Evolutionary conservation across 2,888 invertebrate genomes (phyloP).

Genomic region (Zygothrica quintamaculata): DNA sequence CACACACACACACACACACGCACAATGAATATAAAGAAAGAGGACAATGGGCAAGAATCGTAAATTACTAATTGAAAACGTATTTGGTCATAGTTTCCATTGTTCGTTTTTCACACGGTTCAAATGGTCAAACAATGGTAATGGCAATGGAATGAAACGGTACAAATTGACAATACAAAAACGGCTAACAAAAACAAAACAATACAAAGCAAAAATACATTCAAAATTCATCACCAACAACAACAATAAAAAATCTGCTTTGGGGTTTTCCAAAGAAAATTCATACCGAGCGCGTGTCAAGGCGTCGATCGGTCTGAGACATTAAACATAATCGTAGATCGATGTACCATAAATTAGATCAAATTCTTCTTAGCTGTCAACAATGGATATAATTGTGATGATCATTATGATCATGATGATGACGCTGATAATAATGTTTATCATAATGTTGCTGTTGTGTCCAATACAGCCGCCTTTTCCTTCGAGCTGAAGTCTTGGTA

Average conservation of each 20-base stretch:
- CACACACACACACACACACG: conserved; percentile 36
- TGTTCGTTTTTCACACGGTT: conserved; percentile 42
- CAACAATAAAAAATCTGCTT: too few relatives aligned
- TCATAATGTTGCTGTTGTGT: neutral
- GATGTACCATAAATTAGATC: conserved; percentile 37
- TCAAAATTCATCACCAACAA: too few relatives aligned
- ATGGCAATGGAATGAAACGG: conserved; percentile 24
- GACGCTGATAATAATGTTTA: too few relatives aligned
- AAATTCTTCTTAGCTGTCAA: conserved; percentile 35
- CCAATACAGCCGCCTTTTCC: too few relatives aligned
- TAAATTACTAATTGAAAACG: conserved; percentile 77
- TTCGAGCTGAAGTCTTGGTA: too few relatives aligned
- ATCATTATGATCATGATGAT: too few relatives aligned
- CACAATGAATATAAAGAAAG: too few relatives aligned
- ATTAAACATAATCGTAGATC: conserved; percentile 21
- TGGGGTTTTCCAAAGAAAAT: conserved; percentile 48
- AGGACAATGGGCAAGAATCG: conserved; percentile 55
- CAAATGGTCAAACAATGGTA: conserved; percentile 29
- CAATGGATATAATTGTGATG: conserved; percentile 2
- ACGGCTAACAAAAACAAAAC: too few relatives aligned
- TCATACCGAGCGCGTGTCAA: conserved; percentile 60
- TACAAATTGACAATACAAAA: conserved; percentile 17
- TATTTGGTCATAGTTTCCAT: conserved; percentile 54
- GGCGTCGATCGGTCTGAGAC: conserved; percentile 24
- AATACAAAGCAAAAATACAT: too few relatives aligned